Percentiles rank a stretch among this genome's conserved stretches.
Conservation (phyloP, 1,140 invertebrate genomes). For the Tetramorium parvispinum region DNA sequence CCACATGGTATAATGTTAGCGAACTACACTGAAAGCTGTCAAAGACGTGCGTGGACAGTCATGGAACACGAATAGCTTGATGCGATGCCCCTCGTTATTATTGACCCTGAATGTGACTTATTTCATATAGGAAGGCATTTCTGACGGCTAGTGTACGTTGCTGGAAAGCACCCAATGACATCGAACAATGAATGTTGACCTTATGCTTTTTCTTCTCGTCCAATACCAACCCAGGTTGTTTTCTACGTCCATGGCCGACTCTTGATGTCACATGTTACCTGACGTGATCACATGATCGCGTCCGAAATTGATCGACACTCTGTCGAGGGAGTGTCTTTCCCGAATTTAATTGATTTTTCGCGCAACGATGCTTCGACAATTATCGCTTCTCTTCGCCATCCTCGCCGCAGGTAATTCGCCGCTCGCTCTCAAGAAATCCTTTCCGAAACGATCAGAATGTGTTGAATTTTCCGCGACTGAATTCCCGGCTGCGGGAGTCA, state of each 20-base stretch:
- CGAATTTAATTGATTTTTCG: conserved; percentile 16
- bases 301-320: conserved; percentile 58
- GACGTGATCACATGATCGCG: conserved; percentile 69
- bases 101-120: too few relatives aligned
- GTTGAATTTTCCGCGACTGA: not conserved
- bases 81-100: too few relatives aligned
- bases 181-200: too few relatives aligned
- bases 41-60: too few relatives aligned
- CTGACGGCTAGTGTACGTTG: too few relatives aligned
- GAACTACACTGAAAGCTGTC: too few relatives aligned
- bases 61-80: too few relatives aligned
- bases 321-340: conserved; percentile 60
- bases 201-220: too few relatives aligned
- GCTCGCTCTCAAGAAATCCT: not conserved
- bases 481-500: not conserved
- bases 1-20: too few relatives aligned
- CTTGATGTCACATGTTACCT: not conserved
- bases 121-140: too few relatives aligned
- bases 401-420: conserved; percentile 61
- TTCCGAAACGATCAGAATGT: not conserved
- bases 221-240: not conserved
- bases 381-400: conserved; percentile 32
- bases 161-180: too few relatives aligned
- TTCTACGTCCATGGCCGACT: not conserved
- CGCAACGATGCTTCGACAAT: conserved; percentile 63